Evolutionary conservation across 2,888 invertebrate species (phyloP), one percentile per base, ranked within the genome.

Genomic region (Esperia sulphurella): DNA sequence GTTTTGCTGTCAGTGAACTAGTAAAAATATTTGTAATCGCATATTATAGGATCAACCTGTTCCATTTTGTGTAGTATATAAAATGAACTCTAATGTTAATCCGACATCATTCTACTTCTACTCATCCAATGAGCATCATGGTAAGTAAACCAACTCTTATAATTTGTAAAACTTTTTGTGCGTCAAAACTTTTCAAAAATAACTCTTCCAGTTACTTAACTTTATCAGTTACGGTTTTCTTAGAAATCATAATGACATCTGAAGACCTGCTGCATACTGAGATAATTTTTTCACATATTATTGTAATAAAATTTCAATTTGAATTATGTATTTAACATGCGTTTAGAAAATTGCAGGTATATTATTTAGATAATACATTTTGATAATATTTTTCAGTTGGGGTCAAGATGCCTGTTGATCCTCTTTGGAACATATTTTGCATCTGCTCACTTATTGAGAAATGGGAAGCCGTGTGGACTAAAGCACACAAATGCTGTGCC

Each of bases 391-490:
- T 69, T 68, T 14, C 63, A 75, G 73, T 54, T 59, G 43, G 28
- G 48, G 4, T 53, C 58, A 10, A 57, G 53, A 45, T 21, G 56
- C 30, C 30, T 66, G 37, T 42, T 71, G 49, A 57, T 71, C 45
- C 50, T 72, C 7, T 49, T 68, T 13, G 72, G 67, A 54, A 58
- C 60, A 49, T 43, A 57, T 12, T 46, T 58, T 44, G 51, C 52
- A 2, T 52, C 57, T 40, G 52, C 58, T 33, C 53, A 62, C 14
- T 46, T 59, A 38, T 51, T 56, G 1, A 54, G 52, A 44, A 57
- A 63, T 49, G 56, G 55, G 39, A 45, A 45, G 28, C 59, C 62
- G 7, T 51, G 45, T 33, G 45, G 14, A 14, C 29, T 29, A 13
- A 13, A 9, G 8, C 41, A 39, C 7, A 12, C 42, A 8, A 5